Base-by-base conservation (phyloP, 1,140 invertebrate species). In the Anoplolepis gracilipes region DNA sequence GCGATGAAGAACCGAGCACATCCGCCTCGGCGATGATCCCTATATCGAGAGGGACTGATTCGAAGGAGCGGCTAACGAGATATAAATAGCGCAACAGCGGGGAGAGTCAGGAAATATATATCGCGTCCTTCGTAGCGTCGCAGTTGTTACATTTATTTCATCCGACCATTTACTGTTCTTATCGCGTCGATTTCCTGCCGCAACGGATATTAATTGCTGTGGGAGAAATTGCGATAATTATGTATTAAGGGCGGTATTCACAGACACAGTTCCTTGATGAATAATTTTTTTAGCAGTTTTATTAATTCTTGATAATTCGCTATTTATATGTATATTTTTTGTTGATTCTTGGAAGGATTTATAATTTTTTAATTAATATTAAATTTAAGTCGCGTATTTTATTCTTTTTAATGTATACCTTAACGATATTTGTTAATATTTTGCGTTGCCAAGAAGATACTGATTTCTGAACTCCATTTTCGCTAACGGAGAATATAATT, bases 81-180 rank as follows among this genome's bases (percentile, higher is more conserved):
- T 82, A 82, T 82, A 82, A 82, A 82, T 82, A 82, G 78, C 67
- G n/a, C 33, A 33, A 55, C 67, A 57, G 65, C 53, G 11, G 36
- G 78, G 25, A 70, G 78, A 73, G 67, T 72, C 55, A 36, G 36
- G 55, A 82, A 59, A 72, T 82, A 72, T 82, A 72, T 82, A 82
- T 82, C 67, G 67, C 42, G 78, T 82, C 67, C 67, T 72, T 82
- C 67, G 49, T 59, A 59, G 39, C 67, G 67, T 57, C 78, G 67
- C 46, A 49, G 62, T 82, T 82, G 78, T 82, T 82, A 82, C 78
- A 72, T 82, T 82, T 82, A 73, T 82, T 82, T 82, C 53, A 39
- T 72, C n/a, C 67, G 36, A 28, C 36, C 67, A 61, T 61, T 82
- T 61, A 55, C 67, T 42, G 67, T 53, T 73, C 70, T 72, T 82